Evolutionary conservation across 2,113 vertebrate species (phyloP).

Genomic region (Cavia aperea): DNA sequence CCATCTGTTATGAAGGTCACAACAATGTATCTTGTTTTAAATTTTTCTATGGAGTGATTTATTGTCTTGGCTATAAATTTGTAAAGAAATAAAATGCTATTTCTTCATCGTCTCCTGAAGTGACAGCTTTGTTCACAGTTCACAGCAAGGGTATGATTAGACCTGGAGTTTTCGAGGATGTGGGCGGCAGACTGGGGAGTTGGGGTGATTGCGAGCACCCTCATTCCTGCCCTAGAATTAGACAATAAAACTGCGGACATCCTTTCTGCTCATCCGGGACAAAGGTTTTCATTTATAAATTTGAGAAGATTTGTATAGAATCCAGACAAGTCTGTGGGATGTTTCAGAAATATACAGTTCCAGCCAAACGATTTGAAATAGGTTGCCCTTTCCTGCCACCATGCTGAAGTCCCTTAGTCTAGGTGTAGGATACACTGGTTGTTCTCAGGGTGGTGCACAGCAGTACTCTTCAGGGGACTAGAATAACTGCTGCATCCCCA

Average conservation of each 20-base stretch:
- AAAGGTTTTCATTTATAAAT: neutral
- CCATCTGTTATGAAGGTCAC: slow-evolving; percentile 65
- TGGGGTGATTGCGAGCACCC: neutral
- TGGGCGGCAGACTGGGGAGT: accelerated
- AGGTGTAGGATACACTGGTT: neutral
- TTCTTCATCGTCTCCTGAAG: slow-evolving; percentile 67
- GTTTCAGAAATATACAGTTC: neutral
- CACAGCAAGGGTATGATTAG: accelerated
- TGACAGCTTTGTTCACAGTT: slow-evolving; percentile 56
- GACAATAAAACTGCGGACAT: neutral
- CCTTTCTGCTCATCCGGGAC: neutral
- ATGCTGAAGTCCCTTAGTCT: neutral
- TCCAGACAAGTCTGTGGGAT: neutral
- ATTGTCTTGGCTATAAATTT: slow-evolving; percentile 72
- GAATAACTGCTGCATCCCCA: neutral
- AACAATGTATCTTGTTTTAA: slow-evolving; percentile 65
- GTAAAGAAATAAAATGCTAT: slow-evolving; percentile 73
- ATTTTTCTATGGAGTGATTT: slow-evolving; percentile 72
- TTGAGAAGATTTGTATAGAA: neutral
- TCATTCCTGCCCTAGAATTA: accelerated
- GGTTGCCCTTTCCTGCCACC: neutral
- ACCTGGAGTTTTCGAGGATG: neutral
- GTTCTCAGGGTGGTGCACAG: neutral
- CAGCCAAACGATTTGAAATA: neutral
- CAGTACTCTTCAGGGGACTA: neutral